Evolutionary conservation across 2,888 invertebrate genomes (phyloP), one percentile per base, ranked within the genome.

Genomic region (Zygothrica quintamaculata): DNA sequence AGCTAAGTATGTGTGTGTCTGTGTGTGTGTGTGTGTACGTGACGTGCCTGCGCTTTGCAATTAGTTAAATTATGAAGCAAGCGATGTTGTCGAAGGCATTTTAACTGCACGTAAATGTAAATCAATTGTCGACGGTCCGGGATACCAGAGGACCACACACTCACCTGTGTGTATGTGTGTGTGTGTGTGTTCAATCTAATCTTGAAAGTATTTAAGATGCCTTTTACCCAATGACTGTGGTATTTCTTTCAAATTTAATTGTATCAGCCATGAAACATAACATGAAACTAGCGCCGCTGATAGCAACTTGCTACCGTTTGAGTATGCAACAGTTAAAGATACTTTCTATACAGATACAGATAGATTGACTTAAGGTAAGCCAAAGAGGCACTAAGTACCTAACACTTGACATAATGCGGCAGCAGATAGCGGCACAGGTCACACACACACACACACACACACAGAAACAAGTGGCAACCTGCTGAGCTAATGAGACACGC

Each of bases 331-430:
- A 26, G 22, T 26, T 33, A 50, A 18, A 69, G 39, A 46, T 36
- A 46, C 36, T 31, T 25, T 33, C 33, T 9, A 40, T 16, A 57
- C 31, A 40, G 12, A 29, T 11, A 18, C 55, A 58, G 50, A 44
- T 65, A 46, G 53, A 25, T 51, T 33, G 65, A 39, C n/a, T 46
- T 31, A 22, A 52, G 37, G 44, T 42, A 16, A 34, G 13, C n/a
- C 60, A n/a, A n/a, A n/a, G 50, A 48, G 85, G 87, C 81, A 76
- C 87, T 87, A 88, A 88, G 87, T 89, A 89, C 80, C 87, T 88
- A 80, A 89, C 88, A 88, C 89, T 87, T 80, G 80, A 80, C 80
- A 84, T 81, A 84, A 80, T 84, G 76, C 71, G 71, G 68, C 74
- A 37, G 22, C 58, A 82, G 87, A 84, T 81, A 85, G 81, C 80